Evolutionary conservation across 2,888 invertebrate species (phyloP), one percentile per base, ranked within the genome.

Genomic region (Perizoma affinitatum): DNA sequence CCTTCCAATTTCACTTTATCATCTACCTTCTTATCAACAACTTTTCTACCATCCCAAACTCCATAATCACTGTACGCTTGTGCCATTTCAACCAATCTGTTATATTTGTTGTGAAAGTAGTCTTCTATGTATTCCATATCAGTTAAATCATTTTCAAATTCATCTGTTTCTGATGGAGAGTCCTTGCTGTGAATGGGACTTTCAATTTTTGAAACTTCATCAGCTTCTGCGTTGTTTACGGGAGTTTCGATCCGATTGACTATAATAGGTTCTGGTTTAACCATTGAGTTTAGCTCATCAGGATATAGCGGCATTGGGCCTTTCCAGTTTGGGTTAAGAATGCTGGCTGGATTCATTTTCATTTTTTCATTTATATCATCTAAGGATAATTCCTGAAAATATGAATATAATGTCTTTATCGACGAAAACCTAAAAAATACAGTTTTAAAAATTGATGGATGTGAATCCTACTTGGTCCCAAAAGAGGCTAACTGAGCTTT

Each of bases 21-120:
- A 8, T 77, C 79, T 0, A 73, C 74, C 11, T 75, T 77, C 10
- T 72, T 72, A 0, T 69, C 62, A 22, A 56, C 54, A 5, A 75
- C 80, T 41, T 84, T 86, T 57, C 84, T 87, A 1, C 61, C 78
- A 47, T 83, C 76, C 0, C 90, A 45, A 0, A 91, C 89, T 2
- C 90, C 91, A 59, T 91, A 91, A 54, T 91, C 91, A 61, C 90
- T 91, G 41, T 91, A 91, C 0, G 90, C 90, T 75, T 91, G 90
- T 0, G 89, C 88, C 72, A 87, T 75, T 65, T 79, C 71, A 0
- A 73, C 81, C 9, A 86, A 54, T 50, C 76, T 84, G 22, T 79
- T 76, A 52, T 81, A 79, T 66, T 84, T 86, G 44, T 72, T 77
- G 10, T 76, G 71, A 2, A 82, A 45, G 70, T 87, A 87, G 46